Conservation (phyloP, 2,113 vertebrate genomes). For the Ctenodactylus gundi region DNA sequence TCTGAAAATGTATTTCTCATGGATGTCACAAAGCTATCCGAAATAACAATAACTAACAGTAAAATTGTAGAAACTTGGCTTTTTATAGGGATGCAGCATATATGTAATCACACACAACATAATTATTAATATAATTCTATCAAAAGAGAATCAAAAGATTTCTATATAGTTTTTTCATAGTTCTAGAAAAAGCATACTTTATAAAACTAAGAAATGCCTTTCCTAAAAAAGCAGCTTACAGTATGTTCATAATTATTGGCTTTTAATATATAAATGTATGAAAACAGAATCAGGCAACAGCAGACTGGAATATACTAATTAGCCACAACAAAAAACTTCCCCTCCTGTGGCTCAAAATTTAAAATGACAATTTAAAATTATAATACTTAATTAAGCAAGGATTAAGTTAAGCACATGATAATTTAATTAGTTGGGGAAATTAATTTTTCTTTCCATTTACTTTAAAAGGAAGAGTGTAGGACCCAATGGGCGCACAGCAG, state of each 20-base stretch:
- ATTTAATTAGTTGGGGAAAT: background rate
- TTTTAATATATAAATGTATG: background rate
- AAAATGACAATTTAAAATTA: background rate
- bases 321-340: background rate
- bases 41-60: background rate
- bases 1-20: background rate
- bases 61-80: background rate
- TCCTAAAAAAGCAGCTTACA: background rate
- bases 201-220: background rate
- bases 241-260: background rate
- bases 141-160: background rate
- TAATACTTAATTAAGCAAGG: background rate
- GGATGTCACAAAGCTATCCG: background rate
- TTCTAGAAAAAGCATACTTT: background rate
- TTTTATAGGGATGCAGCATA: background rate
- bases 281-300: background rate
- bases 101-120: background rate
- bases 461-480: too few relatives aligned
- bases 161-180: background rate
- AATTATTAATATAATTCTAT: conserved; percentile 15
- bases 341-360: background rate
- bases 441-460: background rate
- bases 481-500: too few relatives aligned
- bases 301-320: background rate
- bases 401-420: background rate